Conservation (phyloP, 2,888 invertebrate species). For the Cheilosia scutellata region DNA sequence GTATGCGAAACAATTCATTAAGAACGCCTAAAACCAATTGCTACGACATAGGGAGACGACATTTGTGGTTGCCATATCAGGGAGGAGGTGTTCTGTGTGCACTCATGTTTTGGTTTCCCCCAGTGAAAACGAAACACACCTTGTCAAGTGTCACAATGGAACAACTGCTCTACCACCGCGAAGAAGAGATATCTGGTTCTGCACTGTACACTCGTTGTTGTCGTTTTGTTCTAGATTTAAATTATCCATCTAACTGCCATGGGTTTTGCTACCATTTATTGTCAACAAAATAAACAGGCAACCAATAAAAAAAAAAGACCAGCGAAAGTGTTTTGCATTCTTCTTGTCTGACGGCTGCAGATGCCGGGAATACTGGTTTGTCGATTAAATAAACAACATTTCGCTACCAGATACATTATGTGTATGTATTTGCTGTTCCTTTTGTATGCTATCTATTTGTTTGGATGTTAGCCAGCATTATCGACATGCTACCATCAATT, state of each 20-base stretch:
- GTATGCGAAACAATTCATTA: conserved; percentile 51
- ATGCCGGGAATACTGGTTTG: conserved; percentile 59
- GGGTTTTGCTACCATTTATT: conserved; percentile 24
- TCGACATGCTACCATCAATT: conserved; percentile 12
- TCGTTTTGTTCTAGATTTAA: conserved; percentile 44
- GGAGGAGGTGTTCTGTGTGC: background rate
- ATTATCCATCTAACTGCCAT: conserved; percentile 43
- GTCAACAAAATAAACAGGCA: background rate
- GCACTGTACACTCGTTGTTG: no score
- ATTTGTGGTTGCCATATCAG: conserved; percentile 10
- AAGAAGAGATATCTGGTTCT: conserved; percentile 3
- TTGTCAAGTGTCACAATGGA: conserved; percentile 52
- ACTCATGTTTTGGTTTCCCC: conserved; percentile 19
- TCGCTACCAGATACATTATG: conserved; percentile 13
- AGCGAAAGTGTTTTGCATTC: conserved; percentile 63
- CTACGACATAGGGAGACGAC: conserved; percentile 1
- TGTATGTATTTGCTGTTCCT: background rate
- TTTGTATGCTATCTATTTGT: conserved; percentile 18
- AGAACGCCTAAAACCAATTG: conserved; percentile 26
- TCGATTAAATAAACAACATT: conserved; percentile 45
- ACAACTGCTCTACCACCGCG: conserved; percentile 35
- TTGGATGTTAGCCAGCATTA: conserved; percentile 51
- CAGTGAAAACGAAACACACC: conserved; percentile 62
- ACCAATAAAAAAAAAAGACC: conserved; percentile 17
- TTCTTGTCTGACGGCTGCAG: conserved; percentile 20